A percentile compares a stretch with the other conserved stretches of the same genome.
These are phyloP conservation scores for Pseudochirops cupreus DNA, from an alignment of 2,797 vertebrate species.

Conservation along the genomic window DNA sequence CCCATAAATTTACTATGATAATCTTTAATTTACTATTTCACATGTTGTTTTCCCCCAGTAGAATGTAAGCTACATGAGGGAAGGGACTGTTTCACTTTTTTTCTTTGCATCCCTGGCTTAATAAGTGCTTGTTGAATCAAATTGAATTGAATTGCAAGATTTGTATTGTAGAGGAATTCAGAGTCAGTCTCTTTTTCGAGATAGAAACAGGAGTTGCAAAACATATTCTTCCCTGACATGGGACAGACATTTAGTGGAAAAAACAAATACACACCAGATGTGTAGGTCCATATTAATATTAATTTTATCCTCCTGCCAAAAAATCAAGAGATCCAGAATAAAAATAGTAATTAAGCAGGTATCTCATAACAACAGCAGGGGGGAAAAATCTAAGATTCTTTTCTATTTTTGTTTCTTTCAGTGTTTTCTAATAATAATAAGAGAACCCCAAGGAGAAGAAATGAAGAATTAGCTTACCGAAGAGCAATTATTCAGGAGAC, in stretches of 20 bases:
- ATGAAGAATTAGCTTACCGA: constrained; percentile 69
- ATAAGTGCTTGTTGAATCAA: not conserved
- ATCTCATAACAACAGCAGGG: not conserved
- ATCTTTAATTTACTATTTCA: not conserved
- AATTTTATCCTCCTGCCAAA: constrained; percentile 33
- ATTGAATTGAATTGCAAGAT: not conserved
- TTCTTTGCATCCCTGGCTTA: not conserved
- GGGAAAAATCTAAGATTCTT: constrained; percentile 53
- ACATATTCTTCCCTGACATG: constrained; percentile 28
- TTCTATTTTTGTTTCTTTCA: constrained; percentile 54
- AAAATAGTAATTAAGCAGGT: constrained; percentile 52
- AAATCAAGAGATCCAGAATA: constrained; percentile 42
- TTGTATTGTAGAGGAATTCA: constrained; percentile 11
- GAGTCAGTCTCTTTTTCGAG: constrained; percentile 32
- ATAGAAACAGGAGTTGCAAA: constrained; percentile 17
- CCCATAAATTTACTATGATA: not conserved
- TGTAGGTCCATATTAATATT: constrained; percentile 44
- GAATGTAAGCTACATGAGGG: not conserved
- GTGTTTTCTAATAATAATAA: constrained; percentile 55
- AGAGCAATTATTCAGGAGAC: constrained; percentile 72
- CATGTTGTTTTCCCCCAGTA: not conserved
- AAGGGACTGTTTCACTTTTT: not conserved
- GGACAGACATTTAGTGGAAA: not conserved
- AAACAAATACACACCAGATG: constrained; percentile 54
- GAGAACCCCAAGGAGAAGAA: constrained; percentile 59